Base-by-base conservation (phyloP, 1,140 invertebrate genomes). In the Pseudomyrmex concolor region DNA sequence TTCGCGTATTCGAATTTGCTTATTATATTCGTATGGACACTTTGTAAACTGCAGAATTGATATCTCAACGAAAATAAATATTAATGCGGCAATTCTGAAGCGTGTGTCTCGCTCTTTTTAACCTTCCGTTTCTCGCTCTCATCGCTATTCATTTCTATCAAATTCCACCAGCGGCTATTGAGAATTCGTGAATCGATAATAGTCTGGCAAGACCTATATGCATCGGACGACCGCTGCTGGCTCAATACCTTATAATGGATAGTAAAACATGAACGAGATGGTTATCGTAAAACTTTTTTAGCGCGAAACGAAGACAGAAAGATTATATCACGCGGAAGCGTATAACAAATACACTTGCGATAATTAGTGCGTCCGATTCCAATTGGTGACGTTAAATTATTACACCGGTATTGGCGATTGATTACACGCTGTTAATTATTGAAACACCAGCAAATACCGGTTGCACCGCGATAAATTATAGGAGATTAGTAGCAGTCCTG, bases 341-440 rank as follows among this genome's bases (percentile, higher is more conserved):
- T 67, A 68, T 43, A 45, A 48, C 54, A 43, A 45, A 62, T 34
- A 63, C 64, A 25, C 43, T 62, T 63, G 62, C 19, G 86, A 84
- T 88, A 80, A 74, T 60, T 62, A 76, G 60, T 83, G 10, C 57
- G 43, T 50, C 50, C 67, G 13, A 83, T 64, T 71, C 70, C 22
- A 19, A 10, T 10, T 12, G 25, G 19, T 80, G 72, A 88, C 83
- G 70, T 88, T 86, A 84, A 86, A 89, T 89, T 89, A 86, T 89
- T 70, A 70, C 84, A 62, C 50, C 74, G 70, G 67, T 68, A 66
- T 83, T 73, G 84, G 71, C 72, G 85, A 89, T 89, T 88, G 86
- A 89, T 88, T 89, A 70, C 80, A 70, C 63, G 34, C 77, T 66
- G 76, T 88, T 83, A 86, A 83, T 87, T 87, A 85, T 72, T 78